phyloP scores from a whole-genome alignment of 2,888 invertebrate species.

The Brenthis ino region DNA sequence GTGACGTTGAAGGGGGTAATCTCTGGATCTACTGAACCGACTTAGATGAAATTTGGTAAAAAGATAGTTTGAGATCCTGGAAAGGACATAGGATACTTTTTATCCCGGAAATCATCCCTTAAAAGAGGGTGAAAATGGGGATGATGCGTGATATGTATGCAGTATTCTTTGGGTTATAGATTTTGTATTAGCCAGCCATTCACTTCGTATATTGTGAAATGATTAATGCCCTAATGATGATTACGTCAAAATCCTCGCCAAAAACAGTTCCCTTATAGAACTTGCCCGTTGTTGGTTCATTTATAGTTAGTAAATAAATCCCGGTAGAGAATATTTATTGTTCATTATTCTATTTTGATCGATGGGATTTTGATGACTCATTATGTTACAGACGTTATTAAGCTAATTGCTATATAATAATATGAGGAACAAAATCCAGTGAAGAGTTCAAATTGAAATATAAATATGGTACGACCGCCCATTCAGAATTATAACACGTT shows the following conservation, averaged over 20 bases:
- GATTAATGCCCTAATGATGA: conserved; percentile 63
- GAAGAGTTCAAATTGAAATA: background rate
- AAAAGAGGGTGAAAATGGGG: too few relatives aligned
- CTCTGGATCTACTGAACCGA: too few relatives aligned
- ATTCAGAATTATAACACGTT: background rate
- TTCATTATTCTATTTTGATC: conserved; percentile 54
- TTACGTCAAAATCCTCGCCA: conserved; percentile 46
- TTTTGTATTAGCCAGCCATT: conserved; percentile 29
- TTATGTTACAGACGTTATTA: conserved; percentile 27
- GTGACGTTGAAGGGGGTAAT: too few relatives aligned
- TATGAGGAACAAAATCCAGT: background rate
- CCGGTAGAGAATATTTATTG: conserved; percentile 51
- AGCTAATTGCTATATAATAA: conserved; percentile 34
- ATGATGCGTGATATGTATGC: background rate
- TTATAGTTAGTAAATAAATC: conserved; percentile 61
- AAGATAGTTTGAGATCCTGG: too few relatives aligned
- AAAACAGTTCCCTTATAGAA: conserved; percentile 47
- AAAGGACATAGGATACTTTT: too few relatives aligned
- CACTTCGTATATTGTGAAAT: conserved; percentile 44
- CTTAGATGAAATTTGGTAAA: too few relatives aligned
- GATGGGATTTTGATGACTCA: conserved; percentile 48
- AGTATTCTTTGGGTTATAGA: background rate
- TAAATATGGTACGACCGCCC: background rate
- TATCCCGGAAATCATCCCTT: too few relatives aligned
- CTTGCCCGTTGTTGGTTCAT: conserved; percentile 49